phyloP scores from a whole-genome alignment of 2,113 vertebrate species.

The Potamarius usumacintae region DNA sequence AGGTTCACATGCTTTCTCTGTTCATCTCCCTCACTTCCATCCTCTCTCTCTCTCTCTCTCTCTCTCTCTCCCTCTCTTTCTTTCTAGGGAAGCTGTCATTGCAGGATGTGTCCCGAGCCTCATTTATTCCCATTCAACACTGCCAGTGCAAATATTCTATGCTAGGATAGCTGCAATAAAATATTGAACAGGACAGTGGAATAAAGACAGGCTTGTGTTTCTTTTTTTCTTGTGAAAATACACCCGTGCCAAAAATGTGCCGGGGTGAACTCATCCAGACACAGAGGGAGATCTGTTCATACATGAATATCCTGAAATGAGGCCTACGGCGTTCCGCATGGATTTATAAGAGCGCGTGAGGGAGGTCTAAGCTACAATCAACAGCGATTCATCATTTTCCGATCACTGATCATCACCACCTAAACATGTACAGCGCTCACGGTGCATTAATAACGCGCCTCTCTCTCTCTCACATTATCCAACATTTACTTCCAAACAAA shows the following conservation, averaged over 20 bases:
- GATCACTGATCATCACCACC: slow-evolving; percentile 30
- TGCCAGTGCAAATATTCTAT: slow-evolving; percentile 60
- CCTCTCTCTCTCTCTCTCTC: not conserved
- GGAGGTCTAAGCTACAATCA: slow-evolving; percentile 29
- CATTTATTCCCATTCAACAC: slow-evolving; percentile 45
- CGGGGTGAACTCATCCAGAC: slow-evolving; percentile 39
- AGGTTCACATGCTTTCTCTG: slow-evolving; percentile 1
- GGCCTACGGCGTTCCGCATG: not conserved
- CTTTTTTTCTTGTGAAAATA: slow-evolving; percentile 42
- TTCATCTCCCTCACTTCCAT: not conserved
- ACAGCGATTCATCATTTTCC: slow-evolving; percentile 29
- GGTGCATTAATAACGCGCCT: slow-evolving; percentile 2
- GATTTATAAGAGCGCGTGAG: slow-evolving; percentile 9
- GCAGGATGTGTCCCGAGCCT: slow-evolving; percentile 38
- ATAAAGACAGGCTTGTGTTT: slow-evolving; percentile 62
- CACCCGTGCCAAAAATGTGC: slow-evolving; percentile 37
- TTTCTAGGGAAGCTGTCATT: slow-evolving; percentile 25
- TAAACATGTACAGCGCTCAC: not conserved
- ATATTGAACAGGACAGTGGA: slow-evolving; percentile 67
- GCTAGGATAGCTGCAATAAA: slow-evolving; percentile 61
- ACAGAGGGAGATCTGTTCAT: slow-evolving; percentile 49
- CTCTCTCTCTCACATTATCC: too few species aligned
- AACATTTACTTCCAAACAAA: not conserved
- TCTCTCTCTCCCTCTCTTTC: not conserved
- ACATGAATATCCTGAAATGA: slow-evolving; percentile 33